A percentile compares a stretch with the other conserved stretches of the same genome.
Evolutionary conservation across 2,888 invertebrate species (phyloP).

Genomic region (Tipula helvola): DNA sequence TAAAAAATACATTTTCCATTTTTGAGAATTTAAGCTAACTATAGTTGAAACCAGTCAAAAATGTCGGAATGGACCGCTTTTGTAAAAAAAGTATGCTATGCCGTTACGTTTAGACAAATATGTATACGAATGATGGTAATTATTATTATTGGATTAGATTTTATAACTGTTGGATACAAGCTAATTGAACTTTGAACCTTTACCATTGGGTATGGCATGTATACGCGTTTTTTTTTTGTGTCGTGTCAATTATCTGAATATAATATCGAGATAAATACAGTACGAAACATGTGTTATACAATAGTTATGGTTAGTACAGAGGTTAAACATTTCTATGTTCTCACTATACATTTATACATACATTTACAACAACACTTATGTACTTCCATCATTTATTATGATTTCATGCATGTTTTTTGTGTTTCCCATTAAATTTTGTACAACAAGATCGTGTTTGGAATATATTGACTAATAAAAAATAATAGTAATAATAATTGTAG

Average conservation of each 20-base stretch:
- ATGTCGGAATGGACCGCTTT: no score
- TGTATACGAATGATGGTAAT: no score
- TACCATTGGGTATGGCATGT: not conserved
- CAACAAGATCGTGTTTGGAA: not conserved
- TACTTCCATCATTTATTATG: not conserved
- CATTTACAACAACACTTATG: not conserved
- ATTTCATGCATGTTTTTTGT: not conserved
- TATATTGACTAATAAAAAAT: not conserved
- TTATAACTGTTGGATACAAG: not conserved
- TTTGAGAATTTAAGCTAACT: not conserved
- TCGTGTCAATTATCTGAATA: not conserved
- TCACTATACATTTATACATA: not conserved
- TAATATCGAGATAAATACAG: not conserved
- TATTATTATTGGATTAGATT: no score
- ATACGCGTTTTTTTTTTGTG: not conserved
- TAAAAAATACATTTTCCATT: no score
- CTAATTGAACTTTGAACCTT: not conserved
- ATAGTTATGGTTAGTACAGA: not conserved
- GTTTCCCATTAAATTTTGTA: not conserved
- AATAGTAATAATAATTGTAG: not conserved
- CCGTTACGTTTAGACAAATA: no score
- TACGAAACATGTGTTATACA: not conserved
- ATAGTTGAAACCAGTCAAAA: no score
- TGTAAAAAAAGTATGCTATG: no score
- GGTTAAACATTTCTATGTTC: not conserved